These are phyloP conservation scores for Leucoraja erinaceus DNA, from an alignment of 2,113 vertebrate genomes.

Conservation along the genomic window DNA sequence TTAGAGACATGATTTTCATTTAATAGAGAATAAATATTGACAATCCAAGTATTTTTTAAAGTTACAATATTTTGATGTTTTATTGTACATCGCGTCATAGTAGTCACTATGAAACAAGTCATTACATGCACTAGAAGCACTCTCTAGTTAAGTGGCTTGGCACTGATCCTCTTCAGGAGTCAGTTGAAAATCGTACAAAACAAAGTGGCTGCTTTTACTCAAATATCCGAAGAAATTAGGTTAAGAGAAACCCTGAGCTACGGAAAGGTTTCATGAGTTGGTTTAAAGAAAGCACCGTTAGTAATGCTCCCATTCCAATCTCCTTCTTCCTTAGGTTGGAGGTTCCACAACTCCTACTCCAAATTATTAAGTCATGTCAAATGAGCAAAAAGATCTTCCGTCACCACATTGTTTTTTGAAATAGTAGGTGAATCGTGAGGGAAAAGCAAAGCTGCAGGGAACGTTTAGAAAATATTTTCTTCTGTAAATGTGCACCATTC, in stretches of 20 bases:
- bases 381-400: background rate
- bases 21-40: background rate
- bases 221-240: background rate
- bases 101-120: constrained; percentile 23
- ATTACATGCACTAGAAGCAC: background rate
- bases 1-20: constrained; percentile 17
- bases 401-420: background rate
- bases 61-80: constrained; percentile 13
- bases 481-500: background rate
- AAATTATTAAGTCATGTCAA: background rate
- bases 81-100: background rate
- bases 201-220: background rate
- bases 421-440: background rate
- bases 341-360: too few species aligned
- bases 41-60: background rate
- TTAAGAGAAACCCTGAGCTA: background rate
- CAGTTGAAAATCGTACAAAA: constrained; percentile 11
- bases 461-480: background rate
- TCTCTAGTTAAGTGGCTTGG: background rate
- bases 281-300: background rate
- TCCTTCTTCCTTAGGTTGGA: background rate
- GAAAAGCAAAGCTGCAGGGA: background rate
- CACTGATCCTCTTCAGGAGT: background rate
- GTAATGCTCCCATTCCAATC: too few species aligned
- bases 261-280: background rate